Percentiles rank a stretch among this genome's conserved stretches.
Conservation (phyloP, 2,888 invertebrate species). For the Rotaria magnacalcarata region DNA sequence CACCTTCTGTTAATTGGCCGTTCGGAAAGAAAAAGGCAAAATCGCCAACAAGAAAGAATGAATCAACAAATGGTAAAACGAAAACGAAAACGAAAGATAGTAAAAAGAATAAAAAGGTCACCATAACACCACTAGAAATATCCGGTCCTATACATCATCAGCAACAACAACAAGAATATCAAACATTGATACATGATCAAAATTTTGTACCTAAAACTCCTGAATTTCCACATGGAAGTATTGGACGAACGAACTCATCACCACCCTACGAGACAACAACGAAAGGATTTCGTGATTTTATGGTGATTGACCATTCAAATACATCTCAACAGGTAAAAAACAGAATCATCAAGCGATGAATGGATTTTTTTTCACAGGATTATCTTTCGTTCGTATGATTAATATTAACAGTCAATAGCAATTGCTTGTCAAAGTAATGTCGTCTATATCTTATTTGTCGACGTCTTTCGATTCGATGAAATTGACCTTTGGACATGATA, state of each 20-base stretch:
- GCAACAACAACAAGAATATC: background rate
- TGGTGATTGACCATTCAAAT: background rate
- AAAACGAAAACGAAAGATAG: background rate
- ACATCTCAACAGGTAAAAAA: background rate
- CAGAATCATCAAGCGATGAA: no score
- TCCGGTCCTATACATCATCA: background rate
- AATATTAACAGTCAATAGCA: background rate
- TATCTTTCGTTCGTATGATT: background rate
- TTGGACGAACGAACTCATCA: background rate
- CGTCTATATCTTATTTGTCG: background rate
- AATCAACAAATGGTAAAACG: background rate
- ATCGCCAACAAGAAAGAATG: background rate
- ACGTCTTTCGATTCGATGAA: background rate
- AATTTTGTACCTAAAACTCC: background rate
- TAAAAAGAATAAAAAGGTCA: background rate
- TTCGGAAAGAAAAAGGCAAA: background rate
- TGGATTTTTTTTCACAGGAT: background rate
- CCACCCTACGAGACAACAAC: background rate
- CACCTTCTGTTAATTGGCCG: background rate
- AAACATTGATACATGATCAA: background rate
- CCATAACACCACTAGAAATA: background rate
- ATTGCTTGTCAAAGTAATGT: background rate
- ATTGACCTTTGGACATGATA: background rate
- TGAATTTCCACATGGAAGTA: background rate
- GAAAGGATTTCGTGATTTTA: background rate